Percentiles rank a stretch among this genome's conserved stretches.
phyloP scores from a whole-genome alignment of 2,888 invertebrate genomes.

The Tipula confusa region DNA sequence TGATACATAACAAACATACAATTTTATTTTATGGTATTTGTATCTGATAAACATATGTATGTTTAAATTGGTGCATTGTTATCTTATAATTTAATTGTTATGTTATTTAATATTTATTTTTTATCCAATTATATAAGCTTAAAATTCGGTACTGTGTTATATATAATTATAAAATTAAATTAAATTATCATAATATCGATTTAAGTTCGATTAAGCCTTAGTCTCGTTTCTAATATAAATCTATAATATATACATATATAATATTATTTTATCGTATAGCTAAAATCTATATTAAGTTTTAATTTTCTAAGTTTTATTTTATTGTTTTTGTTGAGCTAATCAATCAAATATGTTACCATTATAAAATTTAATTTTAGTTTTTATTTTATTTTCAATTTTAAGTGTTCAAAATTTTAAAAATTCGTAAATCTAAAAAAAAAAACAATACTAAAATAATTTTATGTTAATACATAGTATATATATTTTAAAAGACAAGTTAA shows the following conservation, averaged over 20 bases:
- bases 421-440: background rate
- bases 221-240: background rate
- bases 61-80: background rate
- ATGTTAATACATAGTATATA: background rate
- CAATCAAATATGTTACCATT: background rate
- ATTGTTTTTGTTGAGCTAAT: conserved; percentile 15
- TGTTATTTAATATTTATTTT: conserved; percentile 25
- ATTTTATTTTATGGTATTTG: background rate
- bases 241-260: too few relatives aligned
- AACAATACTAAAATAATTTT: background rate
- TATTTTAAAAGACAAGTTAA: background rate
- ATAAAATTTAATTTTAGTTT: background rate
- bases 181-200: conserved; percentile 15
- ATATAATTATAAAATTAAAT: background rate
- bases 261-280: background rate
- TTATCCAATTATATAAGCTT: background rate
- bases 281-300: conserved; percentile 12
- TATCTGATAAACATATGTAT: background rate
- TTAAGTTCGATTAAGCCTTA: background rate
- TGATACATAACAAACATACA: background rate
- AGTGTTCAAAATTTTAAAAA: too few relatives aligned
- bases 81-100: background rate
- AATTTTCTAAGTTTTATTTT: background rate
- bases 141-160: conserved; percentile 6
- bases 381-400: background rate